phyloP scores from a whole-genome alignment of 2,113 vertebrate genomes.

The Sebastes schlegelii region DNA sequence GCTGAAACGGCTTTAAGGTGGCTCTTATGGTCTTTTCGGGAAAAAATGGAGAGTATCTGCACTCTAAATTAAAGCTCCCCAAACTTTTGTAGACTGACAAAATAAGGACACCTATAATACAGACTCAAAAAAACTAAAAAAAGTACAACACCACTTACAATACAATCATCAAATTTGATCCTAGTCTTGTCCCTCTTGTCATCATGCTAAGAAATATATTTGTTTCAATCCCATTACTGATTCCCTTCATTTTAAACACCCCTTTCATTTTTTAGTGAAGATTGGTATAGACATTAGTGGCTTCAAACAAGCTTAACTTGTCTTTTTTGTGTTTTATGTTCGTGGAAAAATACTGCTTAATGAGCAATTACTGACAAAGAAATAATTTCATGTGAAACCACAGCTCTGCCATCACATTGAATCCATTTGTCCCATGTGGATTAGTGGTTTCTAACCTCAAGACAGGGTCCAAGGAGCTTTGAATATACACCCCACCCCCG shows the following conservation, averaged over 20 bases:
- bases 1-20: no score
- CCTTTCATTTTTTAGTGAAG: background rate
- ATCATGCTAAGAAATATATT: background rate
- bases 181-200: background rate
- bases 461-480: constrained; percentile 28
- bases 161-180: background rate
- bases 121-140: background rate
- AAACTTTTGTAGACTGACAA: background rate
- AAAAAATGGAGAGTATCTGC: background rate
- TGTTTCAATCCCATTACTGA: background rate
- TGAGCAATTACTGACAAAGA: constrained; percentile 21
- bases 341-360: constrained; percentile 25
- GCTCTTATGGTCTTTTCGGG: no score
- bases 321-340: constrained; percentile 31
- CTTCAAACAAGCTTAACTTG: background rate
- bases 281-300: background rate
- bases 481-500: background rate
- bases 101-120: background rate
- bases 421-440: constrained; percentile 27
- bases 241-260: background rate
- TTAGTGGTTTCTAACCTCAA: constrained; percentile 45
- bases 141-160: background rate
- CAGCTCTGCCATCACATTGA: constrained; percentile 6
- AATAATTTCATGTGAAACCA: constrained; percentile 34
- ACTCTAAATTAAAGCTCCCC: background rate